Percentiles rank a stretch among this genome's conserved stretches.
Evolutionary conservation across 1,140 invertebrate genomes (phyloP).

Genomic region (Apocrypta bakeri): DNA sequence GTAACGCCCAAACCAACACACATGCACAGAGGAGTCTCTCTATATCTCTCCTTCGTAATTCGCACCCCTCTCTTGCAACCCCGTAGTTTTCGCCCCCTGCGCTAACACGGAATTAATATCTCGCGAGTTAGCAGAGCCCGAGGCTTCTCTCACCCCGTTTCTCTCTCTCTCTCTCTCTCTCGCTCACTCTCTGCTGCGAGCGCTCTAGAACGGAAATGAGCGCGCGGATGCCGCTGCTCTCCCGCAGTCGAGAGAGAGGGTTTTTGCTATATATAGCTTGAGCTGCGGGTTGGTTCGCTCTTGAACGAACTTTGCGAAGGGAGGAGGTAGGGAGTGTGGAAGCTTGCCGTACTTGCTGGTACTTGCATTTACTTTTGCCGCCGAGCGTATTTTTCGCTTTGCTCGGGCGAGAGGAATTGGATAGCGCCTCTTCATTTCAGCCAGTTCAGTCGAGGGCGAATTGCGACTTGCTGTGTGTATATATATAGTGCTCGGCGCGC

Average conservation of each 20-base stretch:
- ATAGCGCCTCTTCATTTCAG: not conserved
- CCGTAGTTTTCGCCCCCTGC: slow-evolving; percentile 69
- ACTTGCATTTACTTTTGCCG: not conserved
- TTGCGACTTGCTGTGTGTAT: not conserved
- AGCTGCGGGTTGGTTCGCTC: slow-evolving; percentile 40
- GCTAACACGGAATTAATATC: slow-evolving; percentile 76
- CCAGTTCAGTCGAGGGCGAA: no score
- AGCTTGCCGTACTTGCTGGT: not conserved
- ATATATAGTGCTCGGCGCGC: not conserved
- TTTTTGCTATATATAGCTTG: not conserved
- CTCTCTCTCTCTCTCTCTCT: slow-evolving; percentile 44
- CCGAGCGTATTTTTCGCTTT: slow-evolving; percentile 19
- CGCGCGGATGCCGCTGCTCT: slow-evolving; percentile 72
- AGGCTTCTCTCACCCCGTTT: slow-evolving; percentile 44
- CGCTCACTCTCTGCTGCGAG: slow-evolving; percentile 51
- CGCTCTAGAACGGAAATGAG: slow-evolving; percentile 72
- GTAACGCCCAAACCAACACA: slow-evolving; percentile 70
- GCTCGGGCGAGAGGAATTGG: no score
- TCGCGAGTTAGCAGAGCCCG: slow-evolving; percentile 72
- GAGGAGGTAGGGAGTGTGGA: no score
- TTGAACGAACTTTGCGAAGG: slow-evolving; percentile 27
- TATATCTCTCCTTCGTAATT: slow-evolving; percentile 54
- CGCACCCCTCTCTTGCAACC: slow-evolving; percentile 61
- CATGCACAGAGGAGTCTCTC: slow-evolving; percentile 45
- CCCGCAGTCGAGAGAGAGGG: slow-evolving; percentile 31